A percentile compares a stretch with the other conserved stretches of the same genome.
Conservation (phyloP, 2,113 vertebrate species). For the Tautogolabrus adspersus region DNA sequence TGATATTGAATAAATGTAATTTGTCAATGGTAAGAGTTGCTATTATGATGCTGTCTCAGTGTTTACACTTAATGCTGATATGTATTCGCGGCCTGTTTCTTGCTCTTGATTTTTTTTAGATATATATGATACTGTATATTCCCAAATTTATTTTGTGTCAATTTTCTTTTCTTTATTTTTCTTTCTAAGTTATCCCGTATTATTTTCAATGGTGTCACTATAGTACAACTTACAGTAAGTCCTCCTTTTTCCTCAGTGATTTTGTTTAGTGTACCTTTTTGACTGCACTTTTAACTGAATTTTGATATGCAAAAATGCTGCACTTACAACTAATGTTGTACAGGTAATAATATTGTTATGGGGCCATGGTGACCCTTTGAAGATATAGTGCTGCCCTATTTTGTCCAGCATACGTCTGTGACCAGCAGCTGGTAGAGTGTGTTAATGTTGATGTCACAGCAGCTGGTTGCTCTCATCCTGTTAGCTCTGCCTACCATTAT, state of each 20-base stretch:
- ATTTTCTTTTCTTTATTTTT: no score
- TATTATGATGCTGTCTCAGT: no score
- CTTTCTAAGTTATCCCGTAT: no score
- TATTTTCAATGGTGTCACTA: background rate
- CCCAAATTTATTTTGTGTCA: no score
- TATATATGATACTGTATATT: no score
- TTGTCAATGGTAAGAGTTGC: no score
- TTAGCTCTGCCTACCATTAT: constrained; percentile 77
- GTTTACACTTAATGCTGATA: no score
- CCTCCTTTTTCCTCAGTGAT: background rate
- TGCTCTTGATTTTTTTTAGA: no score
- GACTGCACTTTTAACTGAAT: background rate
- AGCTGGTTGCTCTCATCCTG: constrained; percentile 81
- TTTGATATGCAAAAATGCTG: constrained; percentile 2
- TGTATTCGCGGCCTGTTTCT: no score
- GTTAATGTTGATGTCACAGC: constrained; percentile 80
- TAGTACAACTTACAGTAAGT: background rate
- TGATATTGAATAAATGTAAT: no score
- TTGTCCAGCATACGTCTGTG: constrained; percentile 69
- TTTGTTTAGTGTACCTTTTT: constrained; percentile 2
- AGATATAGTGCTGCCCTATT: constrained; percentile 54
- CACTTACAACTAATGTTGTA: constrained; percentile 9
- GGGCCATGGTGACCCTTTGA: constrained; percentile 55
- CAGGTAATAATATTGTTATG: constrained; percentile 63
- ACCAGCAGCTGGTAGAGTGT: constrained; percentile 78